Conservation (phyloP, 2,113 vertebrate species). For the Platycercus adscitus region DNA sequence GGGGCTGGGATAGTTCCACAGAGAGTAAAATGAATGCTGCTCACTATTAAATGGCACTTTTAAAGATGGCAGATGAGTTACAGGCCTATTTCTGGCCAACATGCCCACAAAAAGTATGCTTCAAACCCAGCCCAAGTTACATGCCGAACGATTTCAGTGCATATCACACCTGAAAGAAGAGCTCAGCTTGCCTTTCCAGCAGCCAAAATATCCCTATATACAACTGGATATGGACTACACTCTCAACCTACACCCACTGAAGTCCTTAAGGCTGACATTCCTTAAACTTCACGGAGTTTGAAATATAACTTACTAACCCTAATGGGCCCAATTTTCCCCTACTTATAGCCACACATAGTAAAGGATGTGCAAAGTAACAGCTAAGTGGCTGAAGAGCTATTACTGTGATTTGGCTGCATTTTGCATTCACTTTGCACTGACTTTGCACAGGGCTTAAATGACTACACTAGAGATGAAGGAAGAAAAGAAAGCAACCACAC, state of each 20-base stretch:
- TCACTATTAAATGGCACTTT: neutral
- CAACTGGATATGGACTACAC: fast-evolving
- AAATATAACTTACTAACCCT: neutral
- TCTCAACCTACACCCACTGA: neutral
- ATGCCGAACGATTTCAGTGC: neutral
- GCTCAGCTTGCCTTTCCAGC: neutral
- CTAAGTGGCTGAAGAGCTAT: neutral
- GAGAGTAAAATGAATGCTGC: neutral
- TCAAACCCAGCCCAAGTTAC: neutral
- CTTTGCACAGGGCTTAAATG: neutral
- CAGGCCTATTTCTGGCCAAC: neutral
- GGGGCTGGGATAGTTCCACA: neutral
- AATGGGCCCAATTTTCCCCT: neutral
- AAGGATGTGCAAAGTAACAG: neutral
- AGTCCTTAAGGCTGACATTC: neutral
- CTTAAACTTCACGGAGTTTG: neutral
- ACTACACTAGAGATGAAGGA: neutral
- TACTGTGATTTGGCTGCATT: neutral
- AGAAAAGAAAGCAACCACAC: neutral
- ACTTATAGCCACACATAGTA: neutral
- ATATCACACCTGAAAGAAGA: neutral
- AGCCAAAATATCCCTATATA: neutral
- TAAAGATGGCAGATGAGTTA: neutral
- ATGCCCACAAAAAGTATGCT: fast-evolving
- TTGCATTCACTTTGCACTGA: neutral